These are phyloP conservation scores for Caenorhabditis japonica DNA, from an alignment of 2,888 invertebrate genomes.

Conservation along the genomic window DNA sequence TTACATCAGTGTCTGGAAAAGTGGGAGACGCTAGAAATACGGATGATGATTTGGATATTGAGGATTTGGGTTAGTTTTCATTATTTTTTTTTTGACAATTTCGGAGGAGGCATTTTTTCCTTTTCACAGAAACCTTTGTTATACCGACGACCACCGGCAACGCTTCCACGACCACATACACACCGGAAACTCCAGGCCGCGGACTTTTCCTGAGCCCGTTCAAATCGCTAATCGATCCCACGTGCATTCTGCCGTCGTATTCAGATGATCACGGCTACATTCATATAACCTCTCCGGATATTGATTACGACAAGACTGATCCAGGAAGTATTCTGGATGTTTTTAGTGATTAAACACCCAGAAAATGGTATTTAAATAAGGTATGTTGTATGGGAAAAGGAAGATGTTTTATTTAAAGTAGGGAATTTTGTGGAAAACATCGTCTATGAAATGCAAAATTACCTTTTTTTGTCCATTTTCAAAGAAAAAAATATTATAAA, in stretches of 20 bases:
- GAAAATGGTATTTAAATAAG: no score
- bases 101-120: no score
- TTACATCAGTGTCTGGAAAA: background rate
- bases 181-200: constrained; percentile 36
- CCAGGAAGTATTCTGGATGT: no score
- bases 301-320: no score
- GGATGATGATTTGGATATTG: constrained; percentile 6
- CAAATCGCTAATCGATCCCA: constrained; percentile 19
- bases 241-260: constrained; percentile 18
- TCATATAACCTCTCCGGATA: constrained; percentile 4
- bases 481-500: no score
- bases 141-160: constrained; percentile 1
- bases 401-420: no score
- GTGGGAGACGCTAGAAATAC: background rate
- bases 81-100: background rate
- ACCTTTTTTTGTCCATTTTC: no score
- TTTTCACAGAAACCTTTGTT: constrained; percentile 21
- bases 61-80: constrained; percentile 5
- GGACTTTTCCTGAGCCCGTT: constrained; percentile 29
- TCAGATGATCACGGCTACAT: background rate
- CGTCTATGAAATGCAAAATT: no score
- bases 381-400: no score
- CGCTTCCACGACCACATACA: constrained; percentile 2
- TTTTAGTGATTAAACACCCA: no score
- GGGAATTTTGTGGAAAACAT: no score